Base-by-base conservation (phyloP, 2,113 vertebrate species). In the Noturus placidus region DNA sequence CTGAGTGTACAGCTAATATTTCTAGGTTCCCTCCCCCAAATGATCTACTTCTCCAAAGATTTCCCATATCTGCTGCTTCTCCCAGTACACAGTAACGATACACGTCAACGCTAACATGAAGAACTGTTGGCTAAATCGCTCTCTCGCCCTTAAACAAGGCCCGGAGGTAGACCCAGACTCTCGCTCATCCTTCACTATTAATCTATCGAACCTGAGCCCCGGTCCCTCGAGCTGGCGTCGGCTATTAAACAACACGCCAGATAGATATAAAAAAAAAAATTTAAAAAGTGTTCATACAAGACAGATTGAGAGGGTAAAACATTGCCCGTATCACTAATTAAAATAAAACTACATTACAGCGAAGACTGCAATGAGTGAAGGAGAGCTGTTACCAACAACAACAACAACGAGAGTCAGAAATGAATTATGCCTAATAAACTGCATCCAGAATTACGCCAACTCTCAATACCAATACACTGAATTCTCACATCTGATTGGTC, bases 151-250 rank as follows among this genome's bases (percentile, higher is more conserved):
- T 84, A 52, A 85, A 91, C 84, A 86, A 91, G 74, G 84, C 67
- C 83, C 84, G 35, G 80, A 90, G 93, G 92, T 91, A 91, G 90
- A 88, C 90, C 35, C 33, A 2, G 20, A 30, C 15, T 33, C 50
- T 9, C n/a, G n/a, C 77, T 79, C 52, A 57, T 80, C 19, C 78
- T 57, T 80, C 50, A 80, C n/a, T 20, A 33, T 0, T 79, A 30
- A 56, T 79, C 77, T 11, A 56, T 52, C 46, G 54, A 54, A 79
- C 76, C 78, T 30, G 78, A 17, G 52, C 33, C 15, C 78, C 54
- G 27, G 17, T 30, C 19, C 46, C 76, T 78, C 5, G 14, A 54
- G 10, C 72, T 76, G 9, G 38, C 20, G 10, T 25, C 38, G 7
- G 76, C 50, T 78, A 78, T 54, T 78, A 78, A 52, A 78, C 14